These are phyloP conservation scores for Loripinus fragilis DNA, from an alignment of 2,888 invertebrate genomes.

Conservation along the genomic window DNA sequence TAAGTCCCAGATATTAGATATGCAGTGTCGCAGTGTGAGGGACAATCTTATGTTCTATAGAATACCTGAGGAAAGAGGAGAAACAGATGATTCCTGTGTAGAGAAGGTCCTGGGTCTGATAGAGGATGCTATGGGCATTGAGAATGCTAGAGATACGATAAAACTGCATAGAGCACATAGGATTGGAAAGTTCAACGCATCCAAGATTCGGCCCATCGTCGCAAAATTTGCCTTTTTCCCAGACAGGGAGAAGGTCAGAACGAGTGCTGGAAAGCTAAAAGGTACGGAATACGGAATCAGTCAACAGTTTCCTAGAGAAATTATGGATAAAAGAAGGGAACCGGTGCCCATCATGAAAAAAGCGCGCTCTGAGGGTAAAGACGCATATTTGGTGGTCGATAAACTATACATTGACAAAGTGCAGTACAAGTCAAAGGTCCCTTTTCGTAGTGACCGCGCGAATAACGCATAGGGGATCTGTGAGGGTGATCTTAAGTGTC, in stretches of 20 bases:
- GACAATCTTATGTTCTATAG: conserved; percentile 19
- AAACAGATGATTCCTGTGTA: background rate
- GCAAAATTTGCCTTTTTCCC: background rate
- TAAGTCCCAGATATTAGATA: background rate
- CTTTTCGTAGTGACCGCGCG: background rate
- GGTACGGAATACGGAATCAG: background rate
- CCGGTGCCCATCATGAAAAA: conserved; percentile 18
- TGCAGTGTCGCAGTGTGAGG: conserved; percentile 14
- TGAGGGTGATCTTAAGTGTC: background rate
- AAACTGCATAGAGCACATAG: conserved; percentile 3
- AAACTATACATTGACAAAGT: conserved; percentile 26
- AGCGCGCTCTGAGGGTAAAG: background rate
- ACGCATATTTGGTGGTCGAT: conserved; percentile 7
- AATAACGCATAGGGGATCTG: background rate
- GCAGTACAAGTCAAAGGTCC: conserved; percentile 6
- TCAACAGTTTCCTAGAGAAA: conserved; percentile 2
- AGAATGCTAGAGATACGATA: background rate
- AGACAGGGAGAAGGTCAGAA: background rate
- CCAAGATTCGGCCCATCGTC: background rate
- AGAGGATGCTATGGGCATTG: background rate
- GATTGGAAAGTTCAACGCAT: background rate
- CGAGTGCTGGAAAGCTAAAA: background rate
- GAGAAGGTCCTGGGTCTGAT: background rate
- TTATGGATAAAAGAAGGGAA: background rate
- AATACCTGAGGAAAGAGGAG: conserved; percentile 12